Conservation (phyloP, 2,888 invertebrate species). For the Ormyrus nitidulus region DNA sequence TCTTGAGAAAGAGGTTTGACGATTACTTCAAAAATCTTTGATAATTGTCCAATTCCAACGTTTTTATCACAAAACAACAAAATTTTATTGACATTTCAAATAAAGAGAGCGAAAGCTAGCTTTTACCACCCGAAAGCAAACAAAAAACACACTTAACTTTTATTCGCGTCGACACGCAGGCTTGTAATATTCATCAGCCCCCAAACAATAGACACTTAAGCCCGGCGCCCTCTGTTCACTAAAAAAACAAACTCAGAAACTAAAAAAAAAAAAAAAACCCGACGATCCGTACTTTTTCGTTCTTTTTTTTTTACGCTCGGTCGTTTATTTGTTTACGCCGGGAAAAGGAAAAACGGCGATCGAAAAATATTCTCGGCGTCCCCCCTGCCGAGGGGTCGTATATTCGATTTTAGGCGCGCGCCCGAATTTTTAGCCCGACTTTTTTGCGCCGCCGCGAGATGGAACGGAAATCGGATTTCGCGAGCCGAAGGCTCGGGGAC, state of each 20-base stretch:
- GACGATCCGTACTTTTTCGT: not conserved
- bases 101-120: no score
- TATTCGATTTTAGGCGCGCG: slow-evolving; percentile 37
- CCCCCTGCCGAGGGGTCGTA: not conserved
- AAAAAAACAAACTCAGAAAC: slow-evolving; percentile 13
- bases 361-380: slow-evolving; percentile 33
- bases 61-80: no score
- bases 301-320: not conserved
- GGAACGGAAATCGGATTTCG: slow-evolving; percentile 51
- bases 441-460: slow-evolving; percentile 18
- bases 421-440: slow-evolving; percentile 8
- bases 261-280: slow-evolving; percentile 7
- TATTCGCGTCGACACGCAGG: no score
- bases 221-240: not conserved
- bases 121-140: no score
- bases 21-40: no score
- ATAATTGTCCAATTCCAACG: no score
- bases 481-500: not conserved
- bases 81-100: no score
- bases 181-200: no score
- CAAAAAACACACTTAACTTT: no score
- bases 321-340: slow-evolving; percentile 30
- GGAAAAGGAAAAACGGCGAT: slow-evolving; percentile 21
- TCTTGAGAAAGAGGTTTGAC: no score
- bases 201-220: not conserved